Base-by-base conservation (phyloP, 2,797 vertebrate genomes). In the Myiotriccus ornatus region DNA sequence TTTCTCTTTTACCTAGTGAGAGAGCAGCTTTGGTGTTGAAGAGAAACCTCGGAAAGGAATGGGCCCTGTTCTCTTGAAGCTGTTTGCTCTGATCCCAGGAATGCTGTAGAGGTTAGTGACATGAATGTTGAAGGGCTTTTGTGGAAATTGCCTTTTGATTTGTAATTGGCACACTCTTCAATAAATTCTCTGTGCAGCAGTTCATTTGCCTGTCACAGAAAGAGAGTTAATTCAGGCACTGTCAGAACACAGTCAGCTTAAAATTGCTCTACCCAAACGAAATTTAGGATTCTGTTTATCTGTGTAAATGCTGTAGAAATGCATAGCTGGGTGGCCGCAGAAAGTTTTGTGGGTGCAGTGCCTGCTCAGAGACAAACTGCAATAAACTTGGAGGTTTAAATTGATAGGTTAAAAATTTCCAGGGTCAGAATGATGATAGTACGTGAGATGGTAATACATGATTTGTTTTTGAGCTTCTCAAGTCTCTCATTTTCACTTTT, bases 81-180 rank as follows among this genome's bases (percentile, higher is more conserved):
- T 95, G 53, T 88, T 86, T 90, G 85, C 73, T 50, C 85, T 91
- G 79, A 84, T 96, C 76, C 89, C 69, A 60, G 90, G 83, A 94
- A 93, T 93, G 94, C 87, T 91, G 43, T 96, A 96, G 93, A 96
- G 96, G 96, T 96, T 83, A 73, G 96, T 96, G 89, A 80, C 1
- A 1, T 56, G 57, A 69, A 73, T 83, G 71, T 43, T 80, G 69
- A 84, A 91, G 71, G 84, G 67, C 63, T 84, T 89, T 84, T 84
- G 68, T 87, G 55, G 73, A 85, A 80, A 77, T 64, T 92, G 69
- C 52, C 43, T 93, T 91, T 88, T 83, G 41, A 74, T 92, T 87
- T 81, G 64, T 93, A 78, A 90, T 91, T 91, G 79, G n/a, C 59
- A 55, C 13, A 10, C 30, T 83, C 59, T 90, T 89, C 39, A n/a